Conservation (phyloP, 2,797 vertebrate genomes). For the Mergus octosetaceus region DNA sequence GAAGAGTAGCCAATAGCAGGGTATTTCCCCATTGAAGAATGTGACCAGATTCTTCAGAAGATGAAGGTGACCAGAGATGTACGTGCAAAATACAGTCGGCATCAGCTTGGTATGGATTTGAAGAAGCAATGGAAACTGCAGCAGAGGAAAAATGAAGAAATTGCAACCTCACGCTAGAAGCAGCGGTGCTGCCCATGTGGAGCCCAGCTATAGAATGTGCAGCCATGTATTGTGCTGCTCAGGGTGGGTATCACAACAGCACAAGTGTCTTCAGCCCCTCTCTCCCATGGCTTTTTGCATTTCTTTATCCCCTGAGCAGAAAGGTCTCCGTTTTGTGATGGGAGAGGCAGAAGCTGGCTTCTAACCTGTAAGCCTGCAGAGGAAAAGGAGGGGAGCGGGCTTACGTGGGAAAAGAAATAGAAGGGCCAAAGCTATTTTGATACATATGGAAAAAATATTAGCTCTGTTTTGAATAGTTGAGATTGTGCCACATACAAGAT, state of each 20-base stretch:
- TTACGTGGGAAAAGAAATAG: not conserved
- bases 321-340: not conserved
- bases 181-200: rapidly evolving
- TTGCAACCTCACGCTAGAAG: not conserved
- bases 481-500: not conserved
- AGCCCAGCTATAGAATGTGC: not conserved
- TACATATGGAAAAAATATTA: constrained; percentile 7
- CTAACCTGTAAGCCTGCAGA: not conserved
- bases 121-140: not conserved
- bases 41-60: not conserved
- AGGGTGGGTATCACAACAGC: not conserved
- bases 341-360: not conserved
- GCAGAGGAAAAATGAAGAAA: not conserved
- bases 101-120: not conserved
- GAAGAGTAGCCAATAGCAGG: not conserved
- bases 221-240: rapidly evolving
- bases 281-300: not conserved
- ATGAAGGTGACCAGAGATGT: too few species aligned
- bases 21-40: not conserved
- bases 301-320: not conserved
- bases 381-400: not conserved
- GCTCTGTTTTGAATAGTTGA: constrained; percentile 33
- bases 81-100: not conserved
- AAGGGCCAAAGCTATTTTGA: constrained; percentile 8
- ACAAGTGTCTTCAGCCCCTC: not conserved